Base-by-base conservation (phyloP, 2,888 invertebrate species). In the Chalcosyrphus nemorum region DNA sequence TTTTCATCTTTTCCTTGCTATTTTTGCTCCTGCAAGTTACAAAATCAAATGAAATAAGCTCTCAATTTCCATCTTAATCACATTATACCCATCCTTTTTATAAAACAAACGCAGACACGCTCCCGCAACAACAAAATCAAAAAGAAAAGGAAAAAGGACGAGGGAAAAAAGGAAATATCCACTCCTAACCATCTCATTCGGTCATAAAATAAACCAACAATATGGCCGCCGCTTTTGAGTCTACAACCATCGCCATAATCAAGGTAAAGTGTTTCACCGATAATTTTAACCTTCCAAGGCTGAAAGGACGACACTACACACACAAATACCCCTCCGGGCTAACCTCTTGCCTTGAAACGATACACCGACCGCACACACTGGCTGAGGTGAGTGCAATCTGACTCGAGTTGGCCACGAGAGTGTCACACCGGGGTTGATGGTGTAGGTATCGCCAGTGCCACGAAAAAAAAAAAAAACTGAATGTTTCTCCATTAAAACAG, bases 221-320 rank as follows among this genome's bases (percentile, higher is more conserved):
- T 70, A 80, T 63, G 76, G 70, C 65, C 43, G 70, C 65, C 43
- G 76, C 75, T 50, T 76, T 71, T 71, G 57, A 65, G 61, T 75
- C 74, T 74, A 57, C 45, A 74, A 32, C 56, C 65, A 54, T 59
- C 65, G 41, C 70, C 59, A 80, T 84, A 84, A 80, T 84, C 84
- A 84, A 84, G 84, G 84, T 80, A 84, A 84, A 84, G 77, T 84
- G 84, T 84, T 80, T 80, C 61, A 32, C 80, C 80, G 84, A 84
- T 84, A 84, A 75, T 80, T 84, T 75, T 80, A 84, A 70, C 84
- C 80, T 70, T 59, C 43, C 80, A 74, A 80, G 74, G 68, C 78
- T 75, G 27, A 13, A 57, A 50, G 74, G 65, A 74, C 59, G 52
- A 70, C 43, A 75, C 32, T 41, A 21, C 52, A 75, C 27, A 66